phyloP scores from a whole-genome alignment of 2,888 invertebrate genomes.

The Spisula subtruncata region DNA sequence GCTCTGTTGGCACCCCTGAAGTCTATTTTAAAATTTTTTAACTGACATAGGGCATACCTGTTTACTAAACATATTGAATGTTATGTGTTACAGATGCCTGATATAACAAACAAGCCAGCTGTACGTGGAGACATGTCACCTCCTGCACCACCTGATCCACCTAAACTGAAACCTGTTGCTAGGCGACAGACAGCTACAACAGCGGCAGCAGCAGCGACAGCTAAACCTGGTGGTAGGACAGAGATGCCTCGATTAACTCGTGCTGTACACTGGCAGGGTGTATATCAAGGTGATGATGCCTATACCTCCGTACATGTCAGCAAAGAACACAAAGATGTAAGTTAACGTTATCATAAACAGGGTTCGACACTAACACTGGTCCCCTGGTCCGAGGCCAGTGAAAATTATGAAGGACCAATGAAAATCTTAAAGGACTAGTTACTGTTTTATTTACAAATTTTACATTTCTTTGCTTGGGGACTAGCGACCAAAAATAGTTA shows the following conservation, averaged over 20 bases:
- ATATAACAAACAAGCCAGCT: neutral
- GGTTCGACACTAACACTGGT: too few species aligned
- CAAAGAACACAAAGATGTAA: conserved; percentile 84
- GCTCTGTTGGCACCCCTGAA: too few species aligned
- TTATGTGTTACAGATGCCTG: conserved; percentile 25
- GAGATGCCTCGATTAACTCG: conserved; percentile 79
- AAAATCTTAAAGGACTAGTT: too few species aligned
- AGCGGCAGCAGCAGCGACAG: neutral
- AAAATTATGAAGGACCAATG: too few species aligned
- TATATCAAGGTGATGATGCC: conserved; percentile 77
- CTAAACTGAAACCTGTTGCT: conserved; percentile 67
- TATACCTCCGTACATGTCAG: conserved; percentile 83
- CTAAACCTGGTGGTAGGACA: conserved; percentile 26
- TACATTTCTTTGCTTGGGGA: too few species aligned
- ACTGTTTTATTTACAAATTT: too few species aligned
- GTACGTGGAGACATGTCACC: conserved; percentile 36
- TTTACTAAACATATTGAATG: too few species aligned
- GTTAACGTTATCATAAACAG: neutral
- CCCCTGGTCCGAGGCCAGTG: too few species aligned
- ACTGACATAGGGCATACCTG: too few species aligned
- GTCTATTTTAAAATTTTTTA: too few species aligned
- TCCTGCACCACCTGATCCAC: conserved; percentile 64
- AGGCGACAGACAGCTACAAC: neutral
- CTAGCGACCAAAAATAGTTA: too few species aligned
- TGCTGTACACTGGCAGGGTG: conserved; percentile 81